Base-by-base conservation (phyloP, 1,140 invertebrate genomes). In the Belonocnema kinseyi region DNA sequence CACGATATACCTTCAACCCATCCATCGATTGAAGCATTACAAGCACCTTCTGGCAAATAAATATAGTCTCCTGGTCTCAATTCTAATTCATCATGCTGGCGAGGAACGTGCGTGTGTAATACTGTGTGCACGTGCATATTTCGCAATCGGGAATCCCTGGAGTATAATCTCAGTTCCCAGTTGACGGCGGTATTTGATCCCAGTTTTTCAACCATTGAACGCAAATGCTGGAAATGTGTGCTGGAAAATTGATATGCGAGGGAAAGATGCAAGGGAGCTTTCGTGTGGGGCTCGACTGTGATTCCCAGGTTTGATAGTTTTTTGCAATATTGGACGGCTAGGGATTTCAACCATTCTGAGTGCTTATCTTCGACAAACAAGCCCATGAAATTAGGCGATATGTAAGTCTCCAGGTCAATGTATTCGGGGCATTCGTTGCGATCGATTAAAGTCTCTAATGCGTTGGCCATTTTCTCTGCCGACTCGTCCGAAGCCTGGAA, bases 1-100 rank as follows among this genome's bases (percentile, higher is more conserved):
- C 96, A 98, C 0, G 96, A 97, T 33, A 94, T 95, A 26, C 97
- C 97, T 86, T 95, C 94, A 2, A 96, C 95, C 97, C 97, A 98
- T 51, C 96, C 96, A 91, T 98, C 97, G 3, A 94, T 91, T 3
- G 96, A 95, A 61, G 90, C 94, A 21, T 93, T 93, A 72, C 96
- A 92, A 50, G 95, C 94, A 75, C 95, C 95, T 77, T 94, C 93
- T 81, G 94, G 94, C 54, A 98, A 92, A 88, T 97, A 97, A 77
- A 98, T 94, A 87, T 95, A 97, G 91, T 98, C 97, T 16, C 96
- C 97, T 46, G 95, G 94, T 75, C 96, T 93, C 46, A 98, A 90
- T 87, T 98, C 96, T 70, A 98, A 87, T 90, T 98, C 97, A 89
- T 98, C 97, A 66, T 93, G 93, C 85, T 96, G 95, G 81, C 94